Evolutionary conservation across 1,140 invertebrate species (phyloP), one percentile per base, ranked within the genome.

Genomic region (Trigoniulus corallinus): DNA sequence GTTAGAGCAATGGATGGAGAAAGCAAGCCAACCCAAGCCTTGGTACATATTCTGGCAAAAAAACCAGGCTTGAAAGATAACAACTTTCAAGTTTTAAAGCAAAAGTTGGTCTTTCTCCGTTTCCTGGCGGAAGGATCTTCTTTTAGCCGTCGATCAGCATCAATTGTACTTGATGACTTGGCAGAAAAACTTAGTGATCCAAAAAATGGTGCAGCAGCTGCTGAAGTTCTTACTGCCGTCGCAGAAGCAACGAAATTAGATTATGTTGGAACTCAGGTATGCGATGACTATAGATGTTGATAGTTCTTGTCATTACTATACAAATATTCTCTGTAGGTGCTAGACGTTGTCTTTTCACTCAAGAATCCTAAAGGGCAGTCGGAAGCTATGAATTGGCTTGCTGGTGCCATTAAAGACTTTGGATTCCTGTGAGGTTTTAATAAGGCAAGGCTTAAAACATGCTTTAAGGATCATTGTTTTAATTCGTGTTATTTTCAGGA

Each of bases 51-150:
- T 3, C 59, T 94, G 12, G 78, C 76, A 50, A 88, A 81, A 57
- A 93, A 91, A 64, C 88, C 89, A 0, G 89, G 89, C 2, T 73
- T 93, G 0, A 92, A 88, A 60, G 89, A 94, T 58, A 92, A 81
- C 47, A 93, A 94, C 67, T 88, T 92, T 53, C 88, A 93, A 74
- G 86, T 91, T 12, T 66, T 91, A n/a, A 89, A 89, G 63, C 67
- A 80, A 1, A 78, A 81, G 56, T 62, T 94, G 10, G 87, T 92
- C 55, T 73, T 81, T 12, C 72, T 91, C 4, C 81, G 82, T 58
- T 73, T 74, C 51, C 69, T 92, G 18, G 81, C 83, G 1, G 21
- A n/a, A 1, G 15, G 24, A 1, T 39, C 1, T 21, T 57, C 56
- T 22, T 69, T 72, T 54, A 64, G 64, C 18, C 80, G 78, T 37